Evolutionary conservation across 2,113 vertebrate genomes (phyloP), one percentile per base, ranked within the genome.

Genomic region (Alosa alosa): DNA sequence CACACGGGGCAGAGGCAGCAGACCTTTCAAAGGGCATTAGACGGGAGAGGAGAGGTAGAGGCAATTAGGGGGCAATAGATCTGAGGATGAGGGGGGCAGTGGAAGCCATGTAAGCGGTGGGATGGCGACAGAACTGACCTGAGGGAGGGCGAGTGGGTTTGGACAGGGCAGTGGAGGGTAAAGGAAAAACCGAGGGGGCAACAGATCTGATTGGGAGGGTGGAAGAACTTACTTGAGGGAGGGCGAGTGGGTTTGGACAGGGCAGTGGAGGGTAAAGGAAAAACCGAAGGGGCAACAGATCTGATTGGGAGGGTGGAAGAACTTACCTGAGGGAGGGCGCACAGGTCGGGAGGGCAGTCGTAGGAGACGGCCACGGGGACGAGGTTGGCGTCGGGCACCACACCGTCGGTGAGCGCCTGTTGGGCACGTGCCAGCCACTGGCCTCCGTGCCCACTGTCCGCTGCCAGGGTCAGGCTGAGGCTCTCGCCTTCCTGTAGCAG

Each of bases 291-390:
- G 20, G 18, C 55, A 60, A 22, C 5, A 1, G 64, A 9, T 8
- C 60, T 64, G 20, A 6, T 22, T 72, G 25, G 64, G 72, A 31
- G 72, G 72, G 49, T 49, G 55, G 82, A 22, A 49, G 57, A 78
- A 0, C 84, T 87, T 83, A 94, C 94, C 92, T 92, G 52, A 36
- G 82, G 41, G 18, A 2, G 89, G 50, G 72, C 49, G 84, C 84
- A 39, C 46, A 81, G 85, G 17, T 85, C 85, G 15, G 94, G 93
- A 55, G 90, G 86, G 85, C 87, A 84, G 90, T 95, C 97, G 0
- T 99, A 99, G 85, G 96, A 93, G 36, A 97, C 92, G 52, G 96
- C 96, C 89, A 97, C 94, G 0, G 98, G 97, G 20, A 98, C 93
- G 46, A 99, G 17, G 15, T 89, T 89, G 78, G 95, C 89, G 6